Base-by-base conservation (phyloP, 2,113 vertebrate genomes). In the Copsychus sechellarum region DNA sequence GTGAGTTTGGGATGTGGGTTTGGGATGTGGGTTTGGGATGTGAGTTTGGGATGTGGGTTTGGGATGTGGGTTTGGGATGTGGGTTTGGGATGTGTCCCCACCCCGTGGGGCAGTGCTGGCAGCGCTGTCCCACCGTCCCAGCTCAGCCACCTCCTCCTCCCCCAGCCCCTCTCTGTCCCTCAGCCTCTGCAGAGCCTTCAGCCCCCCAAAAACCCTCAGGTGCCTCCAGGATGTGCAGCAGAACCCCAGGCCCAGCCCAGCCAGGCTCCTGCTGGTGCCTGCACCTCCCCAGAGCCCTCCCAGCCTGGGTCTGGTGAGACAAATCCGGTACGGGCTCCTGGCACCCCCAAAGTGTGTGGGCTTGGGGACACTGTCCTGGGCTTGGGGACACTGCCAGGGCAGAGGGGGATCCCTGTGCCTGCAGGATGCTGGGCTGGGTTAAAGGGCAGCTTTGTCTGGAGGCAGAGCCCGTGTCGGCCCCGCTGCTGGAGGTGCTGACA, bases 281-380 rank as follows among this genome's bases (percentile, higher is more conserved):
- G 38, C 7, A 0, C 10, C 2, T 0, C 5, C 0, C 18, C 87
- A 21, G n/a, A 28, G 25, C 11, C 53, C 31, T 14, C 61, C 5
- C 53, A 1, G 47, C 71, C 91, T 3, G 71, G 57, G 2, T 6
- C 25, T 0, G 1, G 2, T 20, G 81, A 33, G 33, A n/a, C 3
- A 0, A 2, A 65, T 1, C 71, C 0, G 56, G 90, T 94, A 91
- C 0, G 45, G 78, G 24, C 0, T 34, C 14, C 1, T 0, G 15
- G 50, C 54, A n/a, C 43, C 33, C n/a, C 31, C 0, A 0, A 11
- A 18, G 18, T 43, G 51, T 48, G n/a, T 3, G 23, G 47, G 12
- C 29, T 24, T 31, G 78, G 67, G 67, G 69, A 22, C 24, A 1
- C 14, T 43, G 34, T 36, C 21, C 36, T 3, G 23, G 47, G 12